phyloP scores from a whole-genome alignment of 2,113 vertebrate species.

The Oxygymnocypris stewartii region DNA sequence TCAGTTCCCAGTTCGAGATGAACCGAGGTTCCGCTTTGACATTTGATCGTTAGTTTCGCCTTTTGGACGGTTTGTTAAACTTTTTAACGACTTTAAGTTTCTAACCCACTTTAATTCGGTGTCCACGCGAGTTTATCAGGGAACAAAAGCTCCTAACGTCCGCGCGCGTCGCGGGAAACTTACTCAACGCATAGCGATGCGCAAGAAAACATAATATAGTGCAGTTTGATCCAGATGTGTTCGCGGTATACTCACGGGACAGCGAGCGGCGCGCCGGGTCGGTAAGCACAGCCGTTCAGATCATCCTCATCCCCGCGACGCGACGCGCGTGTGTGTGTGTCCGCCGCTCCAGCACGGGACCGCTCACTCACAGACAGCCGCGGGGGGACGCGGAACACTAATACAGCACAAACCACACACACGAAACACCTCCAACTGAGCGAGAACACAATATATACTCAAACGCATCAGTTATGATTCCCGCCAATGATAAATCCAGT shows the following conservation, averaged over 20 bases:
- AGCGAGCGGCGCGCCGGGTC: background rate
- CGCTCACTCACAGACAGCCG: background rate
- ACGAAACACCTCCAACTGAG: background rate
- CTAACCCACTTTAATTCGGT: constrained; percentile 1
- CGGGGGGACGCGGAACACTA: constrained; percentile 16
- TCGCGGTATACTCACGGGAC: constrained; percentile 16
- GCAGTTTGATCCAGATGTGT: background rate
- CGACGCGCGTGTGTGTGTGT: too few species aligned
- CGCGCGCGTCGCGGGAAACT: constrained; percentile 14
- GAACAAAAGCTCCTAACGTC: constrained; percentile 22
- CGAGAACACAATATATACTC: accelerated
- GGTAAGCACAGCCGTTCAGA: constrained; percentile 5
- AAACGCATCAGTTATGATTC: background rate
- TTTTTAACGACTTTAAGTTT: background rate
- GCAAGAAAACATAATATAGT: background rate
- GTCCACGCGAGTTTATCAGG: background rate
- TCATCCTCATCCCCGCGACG: constrained; percentile 20
- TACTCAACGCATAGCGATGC: background rate
- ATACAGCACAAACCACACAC: background rate
- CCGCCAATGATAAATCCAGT: too few species aligned
- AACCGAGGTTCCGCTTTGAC: background rate
- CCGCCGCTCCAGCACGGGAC: background rate
- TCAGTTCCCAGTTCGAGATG: background rate
- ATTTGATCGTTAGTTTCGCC: background rate
- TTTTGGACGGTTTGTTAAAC: background rate